Evolutionary conservation across 2,888 invertebrate species (phyloP).

Genomic region (Miltochrista miniata): DNA sequence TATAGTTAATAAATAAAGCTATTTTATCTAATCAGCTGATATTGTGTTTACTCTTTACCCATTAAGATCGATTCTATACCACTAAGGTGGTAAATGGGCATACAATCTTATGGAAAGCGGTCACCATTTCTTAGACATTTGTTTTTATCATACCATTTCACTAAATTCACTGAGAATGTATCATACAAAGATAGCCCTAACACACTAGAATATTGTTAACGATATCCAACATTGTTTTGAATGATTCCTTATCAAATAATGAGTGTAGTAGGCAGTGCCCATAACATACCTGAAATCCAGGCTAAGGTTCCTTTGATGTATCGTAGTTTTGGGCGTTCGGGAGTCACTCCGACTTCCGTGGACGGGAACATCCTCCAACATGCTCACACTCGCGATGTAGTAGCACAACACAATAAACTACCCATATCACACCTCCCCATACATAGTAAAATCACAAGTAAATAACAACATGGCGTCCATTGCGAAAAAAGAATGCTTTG

Average conservation of each 20-base stretch:
- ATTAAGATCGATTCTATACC: too few species aligned
- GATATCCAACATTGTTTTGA: not conserved
- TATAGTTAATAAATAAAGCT: too few species aligned
- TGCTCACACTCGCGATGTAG: constrained; percentile 68
- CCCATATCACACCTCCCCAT: constrained; percentile 62
- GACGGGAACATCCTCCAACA: constrained; percentile 82
- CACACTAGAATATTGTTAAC: not conserved
- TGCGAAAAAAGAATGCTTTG: constrained; percentile 36
- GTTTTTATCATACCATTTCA: too few species aligned
- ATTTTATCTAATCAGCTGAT: too few species aligned
- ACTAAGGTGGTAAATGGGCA: too few species aligned
- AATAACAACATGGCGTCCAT: constrained; percentile 81
- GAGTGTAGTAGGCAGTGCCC: constrained; percentile 13
- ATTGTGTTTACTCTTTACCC: too few species aligned
- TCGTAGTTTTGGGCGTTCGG: constrained; percentile 64
- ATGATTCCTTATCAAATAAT: constrained; percentile 16
- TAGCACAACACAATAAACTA: constrained; percentile 66
- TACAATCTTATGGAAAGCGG: too few species aligned
- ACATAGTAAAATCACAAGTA: constrained; percentile 63
- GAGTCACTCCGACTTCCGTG: constrained; percentile 75
- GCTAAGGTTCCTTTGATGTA: constrained; percentile 94
- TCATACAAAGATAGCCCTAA: too few species aligned
- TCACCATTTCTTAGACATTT: too few species aligned
- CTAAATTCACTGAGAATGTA: too few species aligned
- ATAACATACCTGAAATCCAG: constrained; percentile 91